Conservation (phyloP, 2,113 vertebrate genomes). For the Probosciger aterrimus region DNA sequence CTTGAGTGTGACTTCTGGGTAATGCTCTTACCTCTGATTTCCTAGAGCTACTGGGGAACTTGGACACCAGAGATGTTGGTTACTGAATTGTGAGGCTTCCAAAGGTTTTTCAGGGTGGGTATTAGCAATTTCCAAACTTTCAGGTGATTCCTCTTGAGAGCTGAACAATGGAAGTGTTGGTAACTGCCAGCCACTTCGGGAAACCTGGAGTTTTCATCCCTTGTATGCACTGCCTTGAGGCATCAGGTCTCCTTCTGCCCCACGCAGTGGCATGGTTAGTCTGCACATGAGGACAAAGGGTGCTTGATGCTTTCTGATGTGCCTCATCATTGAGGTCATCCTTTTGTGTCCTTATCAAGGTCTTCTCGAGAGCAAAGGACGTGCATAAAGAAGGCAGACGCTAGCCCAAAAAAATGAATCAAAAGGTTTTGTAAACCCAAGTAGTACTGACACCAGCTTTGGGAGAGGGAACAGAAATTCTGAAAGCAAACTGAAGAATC, state of each 20-base stretch:
- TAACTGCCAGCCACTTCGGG: not conserved
- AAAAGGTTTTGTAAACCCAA: not conserved
- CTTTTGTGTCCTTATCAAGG: not conserved
- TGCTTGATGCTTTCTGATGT: not conserved
- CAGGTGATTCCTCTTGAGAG: not conserved
- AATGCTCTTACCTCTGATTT: not conserved
- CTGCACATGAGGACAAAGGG: not conserved
- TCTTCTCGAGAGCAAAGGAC: not conserved
- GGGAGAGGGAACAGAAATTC: not conserved
- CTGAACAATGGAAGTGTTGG: not conserved
- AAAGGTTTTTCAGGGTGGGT: not conserved
- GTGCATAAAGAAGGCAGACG: not conserved
- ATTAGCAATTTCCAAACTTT: not conserved
- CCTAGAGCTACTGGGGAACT: not conserved
- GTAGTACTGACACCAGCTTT: not conserved
- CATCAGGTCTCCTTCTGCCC: not conserved
- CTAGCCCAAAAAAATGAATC: not conserved
- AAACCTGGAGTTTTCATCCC: not conserved
- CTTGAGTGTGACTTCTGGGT: not conserved
- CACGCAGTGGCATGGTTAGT: not conserved
- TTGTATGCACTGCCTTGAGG: rapidly evolving
- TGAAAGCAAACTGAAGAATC: not conserved
- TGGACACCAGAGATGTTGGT: not conserved
- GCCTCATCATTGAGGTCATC: not conserved
- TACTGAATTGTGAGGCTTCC: not conserved